Evolutionary conservation across 2,113 vertebrate species (phyloP), one percentile per base, ranked within the genome.

Genomic region (Xyliphius kryptos): DNA sequence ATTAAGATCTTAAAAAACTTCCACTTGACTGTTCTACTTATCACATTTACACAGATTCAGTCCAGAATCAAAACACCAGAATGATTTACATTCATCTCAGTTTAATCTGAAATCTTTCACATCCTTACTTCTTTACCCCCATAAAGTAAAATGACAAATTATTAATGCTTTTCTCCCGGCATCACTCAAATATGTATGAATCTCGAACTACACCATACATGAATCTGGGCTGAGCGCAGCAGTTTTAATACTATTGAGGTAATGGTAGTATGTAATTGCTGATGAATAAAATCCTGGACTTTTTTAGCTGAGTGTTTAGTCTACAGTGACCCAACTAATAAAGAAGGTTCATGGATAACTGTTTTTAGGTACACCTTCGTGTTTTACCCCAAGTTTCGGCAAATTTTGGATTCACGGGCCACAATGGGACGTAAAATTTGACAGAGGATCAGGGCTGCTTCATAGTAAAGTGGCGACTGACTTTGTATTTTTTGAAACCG

Each of bases 201-300:
- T 11, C 11, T 12, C 10, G 21, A 51, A 51, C 12, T 15, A 8
- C 9, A 41, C 9, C 13, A 10, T 12, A 41, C 9, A 12, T 41
- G 40, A 41, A 41, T 41, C 40, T 41, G 40, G 40, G 40, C 5
- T 41, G 10, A 41, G 13, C 40, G 3, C 3, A 12, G 40, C 3
- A 41, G 13, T 12, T 12, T 41, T 14, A 41, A 12, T 41, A 41
- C 40, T 12, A 11, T 41, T 41, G 40, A 41, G 40, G 13, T 41
- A 14, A 14, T 41, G 5, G 10, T 41, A 9, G 10, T 5, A 44
- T 59, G 54, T 73, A 69, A 67, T 61, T 64, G 58, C 64, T 43
- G 16, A 47, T 49, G 32, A 5, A 41, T 14, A 14, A 1, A 10
- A 41, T 41, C 10, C 5, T 41, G 40, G 40, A 14, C 10, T 14